Evolutionary conservation across 2,113 vertebrate species (phyloP).

Genomic region (Gavia stellata): DNA sequence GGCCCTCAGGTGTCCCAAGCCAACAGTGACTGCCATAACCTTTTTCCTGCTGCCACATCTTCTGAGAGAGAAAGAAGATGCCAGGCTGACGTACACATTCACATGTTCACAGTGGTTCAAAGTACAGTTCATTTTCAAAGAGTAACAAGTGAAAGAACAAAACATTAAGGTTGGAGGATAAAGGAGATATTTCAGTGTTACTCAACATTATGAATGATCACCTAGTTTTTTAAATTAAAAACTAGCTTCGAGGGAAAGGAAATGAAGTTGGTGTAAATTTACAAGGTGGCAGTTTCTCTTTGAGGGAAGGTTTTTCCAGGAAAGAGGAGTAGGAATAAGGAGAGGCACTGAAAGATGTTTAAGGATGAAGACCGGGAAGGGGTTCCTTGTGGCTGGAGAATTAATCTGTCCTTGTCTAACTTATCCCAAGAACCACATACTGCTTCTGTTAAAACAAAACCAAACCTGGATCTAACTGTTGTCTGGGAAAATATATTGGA

Average conservation of each 20-base stretch:
- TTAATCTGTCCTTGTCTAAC: background rate
- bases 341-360: background rate
- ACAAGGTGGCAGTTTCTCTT: background rate
- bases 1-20: background rate
- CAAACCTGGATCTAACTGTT: background rate
- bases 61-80: background rate
- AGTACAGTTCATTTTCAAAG: background rate
- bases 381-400: background rate
- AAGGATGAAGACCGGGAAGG: background rate
- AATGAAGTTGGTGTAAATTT: background rate
- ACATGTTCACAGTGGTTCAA: background rate
- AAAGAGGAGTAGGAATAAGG: background rate
- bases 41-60: background rate
- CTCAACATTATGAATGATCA: background rate
- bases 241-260: background rate
- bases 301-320: background rate
- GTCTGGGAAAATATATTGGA: background rate
- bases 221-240: background rate
- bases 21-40: background rate
- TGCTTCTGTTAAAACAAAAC: background rate
- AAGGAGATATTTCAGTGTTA: background rate
- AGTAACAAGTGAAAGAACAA: background rate
- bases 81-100: background rate
- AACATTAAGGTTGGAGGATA: background rate
- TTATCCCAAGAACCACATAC: background rate